phyloP scores from a whole-genome alignment of 2,113 vertebrate species.

The Syngnathus floridae region DNA sequence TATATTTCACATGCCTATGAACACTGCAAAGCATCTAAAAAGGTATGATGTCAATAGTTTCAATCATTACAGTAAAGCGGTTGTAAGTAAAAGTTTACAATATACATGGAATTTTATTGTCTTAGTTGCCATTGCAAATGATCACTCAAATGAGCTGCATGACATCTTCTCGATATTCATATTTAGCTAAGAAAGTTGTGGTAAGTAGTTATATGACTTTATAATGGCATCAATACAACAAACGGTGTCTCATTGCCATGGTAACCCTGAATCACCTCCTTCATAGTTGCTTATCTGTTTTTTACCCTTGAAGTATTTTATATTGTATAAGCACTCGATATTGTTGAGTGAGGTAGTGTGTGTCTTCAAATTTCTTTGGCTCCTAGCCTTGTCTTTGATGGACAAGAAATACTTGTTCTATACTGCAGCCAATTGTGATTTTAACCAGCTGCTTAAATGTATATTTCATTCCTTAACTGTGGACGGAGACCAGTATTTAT shows the following conservation, averaged over 20 bases:
- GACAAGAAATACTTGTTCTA: neutral
- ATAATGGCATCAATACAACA: neutral
- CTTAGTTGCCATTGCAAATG: neutral
- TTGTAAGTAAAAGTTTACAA: neutral
- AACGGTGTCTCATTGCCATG: neutral
- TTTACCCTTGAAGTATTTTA: neutral
- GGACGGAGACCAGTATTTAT: neutral
- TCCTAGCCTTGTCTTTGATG: neutral
- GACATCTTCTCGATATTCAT: neutral
- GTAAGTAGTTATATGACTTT: neutral
- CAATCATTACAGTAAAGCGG: neutral
- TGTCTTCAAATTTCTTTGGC: neutral
- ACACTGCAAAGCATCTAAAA: constrained; percentile 34
- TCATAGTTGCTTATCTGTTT: neutral
- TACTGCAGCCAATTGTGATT: neutral
- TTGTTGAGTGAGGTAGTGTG: neutral
- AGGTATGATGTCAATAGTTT: constrained; percentile 7
- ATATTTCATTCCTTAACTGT: neutral
- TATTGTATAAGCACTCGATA: neutral
- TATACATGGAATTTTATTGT: neutral
- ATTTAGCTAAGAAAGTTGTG: neutral
- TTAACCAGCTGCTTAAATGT: neutral
- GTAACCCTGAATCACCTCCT: neutral
- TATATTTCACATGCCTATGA: constrained; percentile 19
- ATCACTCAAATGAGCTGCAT: neutral